Percentiles rank a stretch among this genome's conserved stretches.
Conservation (phyloP, 2,113 vertebrate genomes). For the Neogobius melanostomus region DNA sequence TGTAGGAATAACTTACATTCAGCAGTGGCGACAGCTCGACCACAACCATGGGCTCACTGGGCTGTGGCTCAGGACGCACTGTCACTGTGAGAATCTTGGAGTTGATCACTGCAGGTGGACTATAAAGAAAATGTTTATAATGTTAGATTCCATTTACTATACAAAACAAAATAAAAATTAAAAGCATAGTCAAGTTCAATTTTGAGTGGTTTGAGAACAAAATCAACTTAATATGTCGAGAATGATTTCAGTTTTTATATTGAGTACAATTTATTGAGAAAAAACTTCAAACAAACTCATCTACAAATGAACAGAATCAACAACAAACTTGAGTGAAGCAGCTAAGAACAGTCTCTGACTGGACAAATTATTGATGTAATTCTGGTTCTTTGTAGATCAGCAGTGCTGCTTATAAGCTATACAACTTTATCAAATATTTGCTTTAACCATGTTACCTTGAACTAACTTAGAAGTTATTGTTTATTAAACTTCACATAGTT, state of each 20-base stretch:
- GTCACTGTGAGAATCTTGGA: constrained; percentile 94
- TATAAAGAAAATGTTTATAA: constrained; percentile 50
- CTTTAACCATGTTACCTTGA: neutral
- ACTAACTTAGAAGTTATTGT: neutral
- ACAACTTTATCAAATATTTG: neutral
- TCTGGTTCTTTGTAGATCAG: too few species aligned
- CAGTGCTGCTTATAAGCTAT: too few species aligned
- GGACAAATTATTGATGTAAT: too few species aligned
- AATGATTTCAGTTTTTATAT: too few species aligned
- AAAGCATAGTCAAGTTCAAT: neutral
- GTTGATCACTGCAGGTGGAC: constrained; percentile 86
- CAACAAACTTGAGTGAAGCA: too few species aligned
- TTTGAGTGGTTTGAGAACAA: neutral
- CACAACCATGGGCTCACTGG: constrained; percentile 86
- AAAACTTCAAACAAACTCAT: too few species aligned
- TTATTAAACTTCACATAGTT: neutral
- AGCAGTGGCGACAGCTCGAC: constrained; percentile 92
- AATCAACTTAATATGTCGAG: too few species aligned
- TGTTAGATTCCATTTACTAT: too few species aligned
- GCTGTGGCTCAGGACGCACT: constrained; percentile 86
- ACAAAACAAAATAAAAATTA: neutral
- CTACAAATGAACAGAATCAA: too few species aligned
- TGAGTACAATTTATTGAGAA: too few species aligned
- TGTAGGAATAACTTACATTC: constrained; percentile 80
- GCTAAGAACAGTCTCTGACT: too few species aligned